These are phyloP conservation scores for Cyprinus carpio DNA, from an alignment of 2,113 vertebrate genomes.

Conservation along the genomic window DNA sequence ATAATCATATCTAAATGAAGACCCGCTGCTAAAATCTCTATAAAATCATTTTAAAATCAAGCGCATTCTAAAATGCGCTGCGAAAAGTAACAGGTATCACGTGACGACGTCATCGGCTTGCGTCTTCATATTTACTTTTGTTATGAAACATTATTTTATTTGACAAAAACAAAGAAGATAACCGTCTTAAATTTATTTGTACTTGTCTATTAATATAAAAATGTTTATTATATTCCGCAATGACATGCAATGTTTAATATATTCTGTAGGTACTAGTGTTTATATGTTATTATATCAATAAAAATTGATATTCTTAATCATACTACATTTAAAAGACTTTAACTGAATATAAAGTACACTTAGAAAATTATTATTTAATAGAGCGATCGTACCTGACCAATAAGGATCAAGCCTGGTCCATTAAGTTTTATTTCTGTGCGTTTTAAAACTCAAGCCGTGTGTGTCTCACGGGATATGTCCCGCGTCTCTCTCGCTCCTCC, in stretches of 20 bases:
- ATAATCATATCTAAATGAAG: neutral
- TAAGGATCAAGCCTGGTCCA: neutral
- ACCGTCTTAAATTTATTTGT: neutral
- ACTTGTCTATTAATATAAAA: neutral
- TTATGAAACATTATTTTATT: neutral
- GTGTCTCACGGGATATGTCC: neutral
- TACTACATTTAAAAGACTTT: neutral
- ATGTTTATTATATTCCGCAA: neutral
- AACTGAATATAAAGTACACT: neutral
- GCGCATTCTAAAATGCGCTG: neutral
- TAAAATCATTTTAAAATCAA: neutral
- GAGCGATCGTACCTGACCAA: neutral
- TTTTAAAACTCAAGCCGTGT: neutral
- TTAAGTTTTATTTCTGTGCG: neutral
- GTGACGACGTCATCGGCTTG: neutral
- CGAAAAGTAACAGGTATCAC: neutral
- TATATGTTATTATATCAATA: neutral
- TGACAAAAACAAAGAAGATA: neutral
- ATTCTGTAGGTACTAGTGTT: neutral
- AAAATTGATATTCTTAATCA: neutral
- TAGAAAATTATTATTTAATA: neutral
- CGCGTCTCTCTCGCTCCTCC: neutral
- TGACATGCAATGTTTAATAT: neutral
- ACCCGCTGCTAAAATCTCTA: neutral
- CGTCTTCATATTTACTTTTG: neutral